These are phyloP conservation scores for Cephus rjabovi DNA, from an alignment of 2,888 invertebrate species.

Conservation along the genomic window DNA sequence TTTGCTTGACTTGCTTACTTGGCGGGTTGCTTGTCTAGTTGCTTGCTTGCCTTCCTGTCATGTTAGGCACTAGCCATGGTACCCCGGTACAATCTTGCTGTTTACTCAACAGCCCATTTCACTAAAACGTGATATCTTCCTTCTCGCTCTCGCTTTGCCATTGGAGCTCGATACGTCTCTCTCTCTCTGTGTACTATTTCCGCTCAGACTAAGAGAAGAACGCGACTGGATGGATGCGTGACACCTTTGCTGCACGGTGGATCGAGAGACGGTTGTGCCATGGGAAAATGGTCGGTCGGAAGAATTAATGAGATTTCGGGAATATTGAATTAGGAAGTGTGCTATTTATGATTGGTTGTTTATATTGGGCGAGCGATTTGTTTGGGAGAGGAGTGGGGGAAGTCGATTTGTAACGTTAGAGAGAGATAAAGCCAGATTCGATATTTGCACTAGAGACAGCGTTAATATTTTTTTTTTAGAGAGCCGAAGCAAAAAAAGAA, in stretches of 20 bases:
- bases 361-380: background rate
- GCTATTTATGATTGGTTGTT: background rate
- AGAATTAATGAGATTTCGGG: background rate
- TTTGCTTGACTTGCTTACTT: background rate
- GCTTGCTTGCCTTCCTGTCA: slow-evolving; percentile 6
- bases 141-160: background rate
- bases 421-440: background rate
- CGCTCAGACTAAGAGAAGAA: background rate
- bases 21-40: background rate
- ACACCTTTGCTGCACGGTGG: background rate
- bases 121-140: background rate
- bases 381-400: background rate
- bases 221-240: background rate
- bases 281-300: background rate
- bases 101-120: slow-evolving; percentile 6
- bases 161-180: background rate
- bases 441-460: background rate
- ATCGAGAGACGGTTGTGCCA: background rate
- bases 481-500: background rate
- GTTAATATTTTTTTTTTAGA: too few relatives aligned
- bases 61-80: slow-evolving; percentile 4
- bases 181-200: background rate
- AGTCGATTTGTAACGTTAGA: background rate
- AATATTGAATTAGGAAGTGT: background rate
- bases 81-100: slow-evolving; percentile 4